A percentile compares a stretch with the other conserved stretches of the same genome.
Conservation (phyloP, 2,888 invertebrate genomes). For the Lasius platythorax region DNA sequence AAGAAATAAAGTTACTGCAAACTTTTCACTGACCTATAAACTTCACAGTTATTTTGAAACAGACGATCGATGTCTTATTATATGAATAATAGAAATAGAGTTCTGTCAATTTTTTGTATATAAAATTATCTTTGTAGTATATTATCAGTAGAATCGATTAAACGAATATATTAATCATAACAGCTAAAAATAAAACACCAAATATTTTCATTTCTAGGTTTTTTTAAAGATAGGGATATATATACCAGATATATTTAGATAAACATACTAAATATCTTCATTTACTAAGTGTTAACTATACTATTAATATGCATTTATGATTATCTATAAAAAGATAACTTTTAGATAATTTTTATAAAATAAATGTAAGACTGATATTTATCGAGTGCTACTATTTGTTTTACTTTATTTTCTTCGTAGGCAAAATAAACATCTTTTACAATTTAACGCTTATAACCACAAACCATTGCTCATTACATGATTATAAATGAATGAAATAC, state of each 20-base stretch:
- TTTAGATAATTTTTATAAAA: not conserved
- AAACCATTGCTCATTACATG: not conserved
- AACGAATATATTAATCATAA: not conserved
- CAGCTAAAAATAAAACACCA: not conserved
- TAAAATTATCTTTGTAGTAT: not conserved
- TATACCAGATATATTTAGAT: not conserved
- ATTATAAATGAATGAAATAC: constrained; percentile 13
- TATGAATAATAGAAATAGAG: not conserved
- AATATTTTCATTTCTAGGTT: not conserved
- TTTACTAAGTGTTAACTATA: not conserved
- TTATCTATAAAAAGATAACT: not conserved
- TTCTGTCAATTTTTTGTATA: not conserved
- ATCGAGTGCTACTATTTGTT: not conserved
- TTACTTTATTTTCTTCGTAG: constrained; percentile 19
- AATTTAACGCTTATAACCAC: not conserved
- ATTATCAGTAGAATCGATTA: not conserved
- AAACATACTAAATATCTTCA: not conserved
- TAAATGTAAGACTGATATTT: constrained; percentile 16
- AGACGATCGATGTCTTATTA: not conserved
- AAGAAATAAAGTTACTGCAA: constrained; percentile 13
- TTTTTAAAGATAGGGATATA: not conserved
- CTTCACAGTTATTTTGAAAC: constrained; percentile 24
- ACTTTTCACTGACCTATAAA: constrained; percentile 20
- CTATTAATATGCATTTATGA: not conserved
- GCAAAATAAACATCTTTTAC: not conserved